phyloP scores from a whole-genome alignment of 2,888 invertebrate species.

The Cataglyphis rosenhaueri region DNA sequence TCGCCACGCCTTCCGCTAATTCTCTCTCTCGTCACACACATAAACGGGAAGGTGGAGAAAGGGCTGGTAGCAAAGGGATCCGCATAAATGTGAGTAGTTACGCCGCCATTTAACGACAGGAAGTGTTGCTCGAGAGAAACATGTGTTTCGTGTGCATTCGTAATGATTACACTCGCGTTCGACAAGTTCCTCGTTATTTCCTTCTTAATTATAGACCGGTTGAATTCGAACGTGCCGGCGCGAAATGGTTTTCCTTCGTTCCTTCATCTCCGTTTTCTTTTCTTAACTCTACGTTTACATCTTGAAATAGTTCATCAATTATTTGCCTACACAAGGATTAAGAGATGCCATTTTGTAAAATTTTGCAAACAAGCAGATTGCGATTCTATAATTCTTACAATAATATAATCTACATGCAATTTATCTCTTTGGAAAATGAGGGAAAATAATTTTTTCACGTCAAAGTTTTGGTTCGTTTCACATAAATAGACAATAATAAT shows the following conservation, averaged over 20 bases:
- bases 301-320: not conserved
- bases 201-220: conserved; percentile 72
- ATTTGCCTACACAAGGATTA: conserved; percentile 46
- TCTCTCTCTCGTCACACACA: conserved; percentile 1
- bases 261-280: not conserved
- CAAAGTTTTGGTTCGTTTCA: not conserved
- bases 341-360: not conserved
- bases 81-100: conserved; percentile 78
- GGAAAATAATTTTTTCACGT: not conserved
- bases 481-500: not conserved
- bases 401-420: not conserved
- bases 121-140: conserved; percentile 82
- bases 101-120: conserved; percentile 84
- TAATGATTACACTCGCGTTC: conserved; percentile 79
- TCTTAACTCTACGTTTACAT: conserved; percentile 1
- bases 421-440: not conserved
- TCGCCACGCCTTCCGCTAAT: conserved; percentile 43
- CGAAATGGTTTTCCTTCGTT: conserved; percentile 32
- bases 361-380: not conserved
- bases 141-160: conserved; percentile 82
- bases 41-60: conserved; percentile 14
- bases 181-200: conserved; percentile 78
- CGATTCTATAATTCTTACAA: not conserved
- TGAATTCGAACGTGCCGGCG: conserved; percentile 38
- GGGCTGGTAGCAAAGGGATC: conserved; percentile 26